Evolutionary conservation across 1,140 invertebrate species (phyloP).

Genomic region (Cyrtorhinus lividipennis): DNA sequence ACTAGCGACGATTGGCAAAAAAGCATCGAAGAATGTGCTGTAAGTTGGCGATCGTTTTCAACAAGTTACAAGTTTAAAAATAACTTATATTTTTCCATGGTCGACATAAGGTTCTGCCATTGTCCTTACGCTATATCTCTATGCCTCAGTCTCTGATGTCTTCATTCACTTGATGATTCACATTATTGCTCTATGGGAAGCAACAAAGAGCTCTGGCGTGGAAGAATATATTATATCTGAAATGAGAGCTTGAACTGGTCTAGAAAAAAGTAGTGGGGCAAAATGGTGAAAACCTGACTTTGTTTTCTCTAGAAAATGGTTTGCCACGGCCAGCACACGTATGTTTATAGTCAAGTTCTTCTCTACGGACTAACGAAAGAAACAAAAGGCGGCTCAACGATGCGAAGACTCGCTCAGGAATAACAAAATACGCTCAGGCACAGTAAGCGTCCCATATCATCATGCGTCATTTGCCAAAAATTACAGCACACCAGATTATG

Average conservation of each 20-base stretch:
- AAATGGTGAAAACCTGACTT: not conserved
- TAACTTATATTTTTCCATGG: not conserved
- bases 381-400: conserved; percentile 75
- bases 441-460: conserved; percentile 53
- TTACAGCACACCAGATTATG: too few relatives aligned
- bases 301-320: conserved; percentile 75
- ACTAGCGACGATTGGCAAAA: conserved; percentile 81
- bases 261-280: too few relatives aligned
- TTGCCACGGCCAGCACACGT: conserved; percentile 96
- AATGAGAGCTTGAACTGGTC: too few relatives aligned
- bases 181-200: too few relatives aligned
- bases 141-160: too few relatives aligned
- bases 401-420: conserved; percentile 87
- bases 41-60: conserved; percentile 36
- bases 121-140: too few relatives aligned
- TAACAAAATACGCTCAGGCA: conserved; percentile 79
- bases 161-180: too few relatives aligned
- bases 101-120: too few relatives aligned
- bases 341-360: conserved; percentile 92
- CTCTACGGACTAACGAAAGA: conserved; percentile 88
- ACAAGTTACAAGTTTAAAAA: conserved; percentile 11
- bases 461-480: too few relatives aligned
- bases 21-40: conserved; percentile 85
- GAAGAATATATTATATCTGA: too few relatives aligned
- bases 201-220: too few relatives aligned